phyloP scores from a whole-genome alignment of 2,797 vertebrate species.

The Furcifer pardalis region DNA sequence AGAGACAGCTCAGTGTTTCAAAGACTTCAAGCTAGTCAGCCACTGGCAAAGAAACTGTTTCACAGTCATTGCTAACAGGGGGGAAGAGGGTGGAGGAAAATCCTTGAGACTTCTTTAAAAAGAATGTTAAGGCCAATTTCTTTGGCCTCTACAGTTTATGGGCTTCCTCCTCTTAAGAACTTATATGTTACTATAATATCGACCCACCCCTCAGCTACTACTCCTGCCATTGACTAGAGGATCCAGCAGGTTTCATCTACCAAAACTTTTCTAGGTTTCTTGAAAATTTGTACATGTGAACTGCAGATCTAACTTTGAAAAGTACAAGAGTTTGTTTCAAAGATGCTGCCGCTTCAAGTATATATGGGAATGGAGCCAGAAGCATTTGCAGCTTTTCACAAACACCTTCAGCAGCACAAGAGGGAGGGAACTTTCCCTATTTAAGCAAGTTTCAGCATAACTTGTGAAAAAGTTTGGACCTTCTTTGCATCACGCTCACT shows the following conservation, averaged over 20 bases:
- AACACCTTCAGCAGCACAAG: not conserved
- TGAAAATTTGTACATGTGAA: not conserved
- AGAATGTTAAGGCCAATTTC: not conserved
- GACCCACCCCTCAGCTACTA: conserved; percentile 18
- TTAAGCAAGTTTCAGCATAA: not conserved
- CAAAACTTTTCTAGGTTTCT: not conserved
- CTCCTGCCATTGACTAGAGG: not conserved
- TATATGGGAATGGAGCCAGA: not conserved
- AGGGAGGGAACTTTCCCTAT: not conserved
- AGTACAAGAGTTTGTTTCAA: not conserved
- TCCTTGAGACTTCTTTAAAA: conserved; percentile 45
- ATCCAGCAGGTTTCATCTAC: not conserved
- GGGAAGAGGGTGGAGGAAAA: not conserved
- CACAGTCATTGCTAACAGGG: conserved; percentile 47
- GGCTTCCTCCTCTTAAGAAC: too few relatives aligned
- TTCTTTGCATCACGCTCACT: not conserved
- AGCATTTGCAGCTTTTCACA: not conserved
- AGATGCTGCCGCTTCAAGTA: not conserved
- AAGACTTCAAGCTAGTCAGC: conserved; percentile 72
- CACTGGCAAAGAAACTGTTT: conserved; percentile 60
- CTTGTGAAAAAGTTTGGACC: not conserved
- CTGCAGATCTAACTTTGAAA: not conserved
- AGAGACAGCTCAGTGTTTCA: conserved; percentile 73
- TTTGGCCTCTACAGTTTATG: not conserved
- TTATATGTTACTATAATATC: not conserved